Conservation (phyloP, 2,888 invertebrate species). For the Caenorhabditis sp. region DNA sequence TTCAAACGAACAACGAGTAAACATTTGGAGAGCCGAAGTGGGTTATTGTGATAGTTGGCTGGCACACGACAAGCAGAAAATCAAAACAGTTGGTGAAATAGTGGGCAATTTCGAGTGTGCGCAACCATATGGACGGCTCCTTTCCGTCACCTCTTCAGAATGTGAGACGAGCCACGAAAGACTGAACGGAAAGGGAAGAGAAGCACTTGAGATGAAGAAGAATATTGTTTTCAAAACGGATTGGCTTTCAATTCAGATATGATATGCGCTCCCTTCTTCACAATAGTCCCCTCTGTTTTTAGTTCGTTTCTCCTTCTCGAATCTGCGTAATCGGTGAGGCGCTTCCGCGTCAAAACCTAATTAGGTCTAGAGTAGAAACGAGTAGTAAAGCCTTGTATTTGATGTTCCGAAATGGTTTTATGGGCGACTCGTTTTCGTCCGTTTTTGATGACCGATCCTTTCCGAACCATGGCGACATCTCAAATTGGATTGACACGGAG, state of each 20-base stretch:
- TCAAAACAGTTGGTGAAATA: conserved; percentile 56
- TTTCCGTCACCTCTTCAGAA: conserved; percentile 47
- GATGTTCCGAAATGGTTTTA: conserved; percentile 39
- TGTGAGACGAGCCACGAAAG: conserved; percentile 3
- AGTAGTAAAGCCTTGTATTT: conserved; percentile 15
- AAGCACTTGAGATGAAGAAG: conserved; percentile 38
- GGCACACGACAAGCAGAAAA: too few species aligned
- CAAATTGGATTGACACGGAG: conserved; percentile 42
- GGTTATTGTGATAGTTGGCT: conserved; percentile 42
- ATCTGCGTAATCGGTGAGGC: conserved; percentile 3
- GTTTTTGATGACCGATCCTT: conserved; percentile 43
- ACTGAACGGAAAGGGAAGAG: not conserved
- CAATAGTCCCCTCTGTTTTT: too few species aligned
- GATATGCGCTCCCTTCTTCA: conserved; percentile 8
- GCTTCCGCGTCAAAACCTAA: conserved; percentile 13
- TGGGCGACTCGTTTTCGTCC: not conserved
- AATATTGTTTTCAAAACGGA: conserved; percentile 40
- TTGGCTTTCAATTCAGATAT: conserved; percentile 34
- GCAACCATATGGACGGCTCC: conserved; percentile 42
- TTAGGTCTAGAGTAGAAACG: conserved; percentile 19
- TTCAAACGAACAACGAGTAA: conserved; percentile 32
- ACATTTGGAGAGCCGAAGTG: conserved; percentile 36
- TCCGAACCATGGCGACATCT: not conserved
- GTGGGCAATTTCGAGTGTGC: conserved; percentile 52
- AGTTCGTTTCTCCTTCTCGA: too few species aligned